These are phyloP conservation scores for Peromyscus eremicus DNA, from an alignment of 2,797 vertebrate species.

Conservation along the genomic window DNA sequence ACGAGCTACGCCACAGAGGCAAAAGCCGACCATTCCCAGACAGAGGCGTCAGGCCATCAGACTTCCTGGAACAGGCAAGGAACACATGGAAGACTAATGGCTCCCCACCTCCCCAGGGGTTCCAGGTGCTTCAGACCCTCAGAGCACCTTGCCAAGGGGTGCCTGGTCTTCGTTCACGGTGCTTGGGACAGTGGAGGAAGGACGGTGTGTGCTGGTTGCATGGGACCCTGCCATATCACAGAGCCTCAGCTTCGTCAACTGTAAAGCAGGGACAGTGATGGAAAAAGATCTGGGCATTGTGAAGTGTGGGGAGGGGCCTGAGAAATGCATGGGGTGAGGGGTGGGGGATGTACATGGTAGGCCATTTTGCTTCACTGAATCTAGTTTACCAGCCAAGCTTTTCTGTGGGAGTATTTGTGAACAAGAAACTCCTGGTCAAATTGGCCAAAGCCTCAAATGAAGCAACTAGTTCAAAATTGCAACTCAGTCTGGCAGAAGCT, in stretches of 20 bases:
- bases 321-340: not conserved
- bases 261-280: not conserved
- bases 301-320: not conserved
- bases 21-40: constrained; percentile 60
- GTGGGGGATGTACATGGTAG: not conserved
- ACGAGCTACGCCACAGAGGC: not conserved
- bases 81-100: not conserved
- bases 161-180: not conserved
- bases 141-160: not conserved
- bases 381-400: not conserved
- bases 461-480: not conserved
- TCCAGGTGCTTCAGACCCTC: not conserved
- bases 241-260: constrained; percentile 5
- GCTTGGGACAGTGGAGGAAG: not conserved
- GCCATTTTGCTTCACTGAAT: not conserved
- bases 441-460: not conserved
- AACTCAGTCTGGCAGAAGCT: not conserved
- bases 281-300: not conserved
- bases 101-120: not conserved
- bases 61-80: constrained; percentile 59
- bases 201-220: not conserved
- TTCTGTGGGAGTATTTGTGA: not conserved
- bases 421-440: not conserved
- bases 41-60: not conserved
- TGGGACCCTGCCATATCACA: not conserved